Conservation (phyloP, 2,888 invertebrate genomes). For the Brachyptera risi region DNA sequence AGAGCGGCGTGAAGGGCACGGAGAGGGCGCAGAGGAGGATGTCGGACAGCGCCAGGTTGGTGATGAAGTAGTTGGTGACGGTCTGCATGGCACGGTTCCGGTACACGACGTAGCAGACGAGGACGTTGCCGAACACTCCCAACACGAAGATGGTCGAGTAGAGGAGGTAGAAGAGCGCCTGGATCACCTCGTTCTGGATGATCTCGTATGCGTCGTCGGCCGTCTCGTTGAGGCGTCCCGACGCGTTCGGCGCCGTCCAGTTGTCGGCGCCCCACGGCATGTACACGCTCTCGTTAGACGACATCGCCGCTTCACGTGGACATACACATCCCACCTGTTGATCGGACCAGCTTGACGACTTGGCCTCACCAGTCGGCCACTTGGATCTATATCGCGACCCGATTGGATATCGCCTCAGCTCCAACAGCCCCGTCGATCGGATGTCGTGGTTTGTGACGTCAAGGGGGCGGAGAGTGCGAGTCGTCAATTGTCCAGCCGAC, state of each 20-base stretch:
- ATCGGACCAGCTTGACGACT: no score
- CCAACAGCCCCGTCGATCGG: no score
- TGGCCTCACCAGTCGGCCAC: no score
- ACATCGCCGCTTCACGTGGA: no score
- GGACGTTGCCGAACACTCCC: slow-evolving; percentile 83
- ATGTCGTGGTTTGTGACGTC: no score
- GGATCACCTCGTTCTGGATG: slow-evolving; percentile 62
- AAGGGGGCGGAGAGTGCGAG: no score
- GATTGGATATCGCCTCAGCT: no score
- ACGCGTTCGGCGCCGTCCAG: neutral
- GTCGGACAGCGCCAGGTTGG: slow-evolving; percentile 92
- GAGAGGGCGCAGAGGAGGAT: slow-evolving; percentile 89
- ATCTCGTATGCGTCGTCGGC: slow-evolving; percentile 46
- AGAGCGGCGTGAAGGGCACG: slow-evolving; percentile 94
- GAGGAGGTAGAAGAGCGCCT: slow-evolving; percentile 68
- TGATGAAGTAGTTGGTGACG: slow-evolving; percentile 96
- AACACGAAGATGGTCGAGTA: slow-evolving; percentile 80
- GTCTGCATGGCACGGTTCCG: slow-evolving; percentile 95
- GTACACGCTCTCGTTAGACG: no score
- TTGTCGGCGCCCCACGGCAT: neutral
- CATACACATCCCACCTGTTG: no score
- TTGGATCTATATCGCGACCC: no score
- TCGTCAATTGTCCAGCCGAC: no score
- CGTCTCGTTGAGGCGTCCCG: neutral
- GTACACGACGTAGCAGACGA: slow-evolving; percentile 92